Evolutionary conservation across 2,113 vertebrate species (phyloP).

Genomic region (Phrynosoma blainvillii): DNA sequence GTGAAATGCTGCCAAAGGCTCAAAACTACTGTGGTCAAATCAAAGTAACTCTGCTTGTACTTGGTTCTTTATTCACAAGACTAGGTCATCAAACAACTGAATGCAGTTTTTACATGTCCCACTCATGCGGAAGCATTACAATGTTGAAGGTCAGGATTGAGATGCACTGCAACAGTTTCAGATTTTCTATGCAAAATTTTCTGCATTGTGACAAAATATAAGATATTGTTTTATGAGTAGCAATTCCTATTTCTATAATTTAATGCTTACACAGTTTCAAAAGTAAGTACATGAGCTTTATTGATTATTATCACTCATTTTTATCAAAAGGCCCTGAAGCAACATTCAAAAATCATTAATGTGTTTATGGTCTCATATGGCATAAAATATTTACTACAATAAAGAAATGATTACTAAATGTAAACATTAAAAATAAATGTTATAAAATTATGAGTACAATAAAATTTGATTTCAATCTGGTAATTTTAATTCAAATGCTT

Average conservation of each 20-base stretch:
- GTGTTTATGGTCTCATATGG: constrained; percentile 1
- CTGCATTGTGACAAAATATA: constrained; percentile 11
- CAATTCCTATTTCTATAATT: constrained; percentile 3
- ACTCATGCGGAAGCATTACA: constrained; percentile 10
- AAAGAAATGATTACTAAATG: neutral
- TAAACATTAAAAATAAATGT: neutral
- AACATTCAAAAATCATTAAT: constrained; percentile 11
- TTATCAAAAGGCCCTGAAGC: neutral
- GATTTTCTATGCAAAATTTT: neutral
- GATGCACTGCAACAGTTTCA: neutral
- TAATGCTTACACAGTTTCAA: neutral
- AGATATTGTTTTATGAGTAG: constrained; percentile 1
- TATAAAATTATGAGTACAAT: constrained; percentile 20
- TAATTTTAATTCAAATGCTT: no score
- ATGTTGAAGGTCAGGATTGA: constrained; percentile 23
- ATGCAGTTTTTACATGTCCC: neutral
- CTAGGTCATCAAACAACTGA: neutral
- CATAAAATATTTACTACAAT: constrained; percentile 24
- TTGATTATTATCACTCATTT: neutral
- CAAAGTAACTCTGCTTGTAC: neutral
- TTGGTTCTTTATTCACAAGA: neutral
- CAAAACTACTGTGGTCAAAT: neutral
- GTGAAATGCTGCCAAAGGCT: constrained; percentile 9
- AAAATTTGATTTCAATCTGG: neutral
- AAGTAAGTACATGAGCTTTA: constrained; percentile 33